Percentiles rank a stretch among this genome's conserved stretches.
Conservation (phyloP, 2,797 vertebrate genomes). For the Xyrichtys novacula region DNA sequence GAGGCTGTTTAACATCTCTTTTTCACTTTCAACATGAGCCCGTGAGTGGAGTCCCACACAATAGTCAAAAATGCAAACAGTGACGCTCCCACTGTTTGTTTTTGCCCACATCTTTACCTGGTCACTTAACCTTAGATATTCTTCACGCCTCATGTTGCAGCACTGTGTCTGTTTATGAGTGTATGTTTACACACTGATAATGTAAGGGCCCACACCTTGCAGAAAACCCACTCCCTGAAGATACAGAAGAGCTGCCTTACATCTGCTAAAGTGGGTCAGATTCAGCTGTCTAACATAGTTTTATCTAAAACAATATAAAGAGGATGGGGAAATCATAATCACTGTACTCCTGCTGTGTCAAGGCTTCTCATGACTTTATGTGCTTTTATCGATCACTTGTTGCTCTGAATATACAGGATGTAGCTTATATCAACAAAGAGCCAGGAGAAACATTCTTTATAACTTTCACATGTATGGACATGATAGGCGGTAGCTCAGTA, state of each 20-base stretch:
- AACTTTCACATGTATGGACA: constrained; percentile 5
- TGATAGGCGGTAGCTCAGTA: background rate
- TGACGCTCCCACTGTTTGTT: constrained; percentile 12
- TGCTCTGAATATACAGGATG: background rate
- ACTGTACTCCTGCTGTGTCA: constrained; percentile 26
- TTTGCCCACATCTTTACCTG: constrained; percentile 10
- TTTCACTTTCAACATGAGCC: constrained; percentile 20
- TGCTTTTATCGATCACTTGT: constrained; percentile 26
- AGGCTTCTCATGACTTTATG: constrained; percentile 22
- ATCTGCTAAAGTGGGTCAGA: constrained; percentile 41
- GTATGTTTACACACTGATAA: constrained; percentile 54
- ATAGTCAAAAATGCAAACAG: constrained; percentile 27
- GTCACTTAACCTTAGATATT: constrained; percentile 5
- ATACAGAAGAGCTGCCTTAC: constrained; percentile 20
- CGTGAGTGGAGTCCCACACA: constrained; percentile 10
- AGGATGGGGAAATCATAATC: constrained; percentile 31
- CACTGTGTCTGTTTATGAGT: background rate
- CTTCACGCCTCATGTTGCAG: constrained; percentile 1
- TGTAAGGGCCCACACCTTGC: constrained; percentile 20
- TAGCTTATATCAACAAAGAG: constrained; percentile 2
- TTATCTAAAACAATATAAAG: constrained; percentile 38
- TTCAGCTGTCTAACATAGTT: constrained; percentile 24
- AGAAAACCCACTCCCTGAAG: background rate
- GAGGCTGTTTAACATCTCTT: constrained; percentile 25
- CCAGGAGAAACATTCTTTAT: background rate